Evolutionary conservation across 2,113 vertebrate species (phyloP).

Genomic region (Podocnemis expansa): DNA sequence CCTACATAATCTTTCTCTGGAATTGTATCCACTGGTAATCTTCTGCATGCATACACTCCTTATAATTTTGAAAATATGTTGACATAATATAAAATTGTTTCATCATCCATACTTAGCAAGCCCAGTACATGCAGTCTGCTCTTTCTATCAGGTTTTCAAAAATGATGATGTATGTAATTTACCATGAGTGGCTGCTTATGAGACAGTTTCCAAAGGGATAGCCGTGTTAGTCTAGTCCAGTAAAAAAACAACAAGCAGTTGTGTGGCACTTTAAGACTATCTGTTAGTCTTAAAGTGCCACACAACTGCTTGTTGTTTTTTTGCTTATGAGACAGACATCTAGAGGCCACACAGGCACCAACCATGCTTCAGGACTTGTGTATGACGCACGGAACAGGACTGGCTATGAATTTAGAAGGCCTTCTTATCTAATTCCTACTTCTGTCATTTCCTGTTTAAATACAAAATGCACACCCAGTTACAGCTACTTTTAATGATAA

Average conservation of each 20-base stretch:
- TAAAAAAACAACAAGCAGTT: too few relatives aligned
- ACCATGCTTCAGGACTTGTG: neutral
- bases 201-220: too few relatives aligned
- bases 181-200: slow-evolving; percentile 4
- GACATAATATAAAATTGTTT: slow-evolving; percentile 25
- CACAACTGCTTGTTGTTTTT: too few relatives aligned
- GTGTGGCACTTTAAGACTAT: too few relatives aligned
- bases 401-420: neutral
- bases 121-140: slow-evolving; percentile 10
- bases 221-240: too few relatives aligned
- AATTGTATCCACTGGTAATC: slow-evolving; percentile 1
- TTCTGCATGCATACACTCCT: neutral
- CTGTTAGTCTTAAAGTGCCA: too few relatives aligned
- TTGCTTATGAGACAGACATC: slow-evolving; percentile 18
- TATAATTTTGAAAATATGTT: slow-evolving; percentile 7
- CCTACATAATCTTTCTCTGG: neutral
- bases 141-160: slow-evolving; percentile 14
- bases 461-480: slow-evolving; percentile 27
- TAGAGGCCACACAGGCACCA: slow-evolving; percentile 24
- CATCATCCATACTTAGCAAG: slow-evolving; percentile 11
- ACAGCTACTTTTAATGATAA: slow-evolving; percentile 43
- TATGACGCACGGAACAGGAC: neutral
- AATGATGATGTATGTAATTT: neutral
- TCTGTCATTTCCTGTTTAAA: slow-evolving; percentile 30
- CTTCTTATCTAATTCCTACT: slow-evolving; percentile 30